These are phyloP conservation scores for Conopomorpha cramerella DNA, from an alignment of 1,140 invertebrate species.

Conservation along the genomic window DNA sequence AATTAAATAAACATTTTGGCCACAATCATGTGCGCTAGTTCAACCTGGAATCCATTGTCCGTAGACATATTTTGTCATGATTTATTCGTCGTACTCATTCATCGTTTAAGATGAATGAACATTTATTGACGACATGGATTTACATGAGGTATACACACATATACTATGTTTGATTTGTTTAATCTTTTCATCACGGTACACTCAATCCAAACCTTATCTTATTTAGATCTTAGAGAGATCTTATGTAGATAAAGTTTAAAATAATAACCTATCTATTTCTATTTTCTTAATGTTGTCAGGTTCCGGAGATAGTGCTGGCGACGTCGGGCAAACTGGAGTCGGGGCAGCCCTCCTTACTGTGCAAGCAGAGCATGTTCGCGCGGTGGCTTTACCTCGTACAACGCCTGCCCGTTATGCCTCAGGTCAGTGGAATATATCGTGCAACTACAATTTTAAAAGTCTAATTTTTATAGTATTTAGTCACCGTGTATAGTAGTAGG, in stretches of 20 bases:
- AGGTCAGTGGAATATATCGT: constrained; percentile 13
- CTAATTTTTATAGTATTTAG: too few species aligned
- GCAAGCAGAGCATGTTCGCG: constrained; percentile 78
- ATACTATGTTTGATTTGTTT: neutral
- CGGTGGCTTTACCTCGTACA: constrained; percentile 55
- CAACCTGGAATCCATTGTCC: too few species aligned
- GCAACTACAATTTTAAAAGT: too few species aligned
- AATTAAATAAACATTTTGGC: too few species aligned
- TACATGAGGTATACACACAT: neutral
- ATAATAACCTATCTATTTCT: neutral
- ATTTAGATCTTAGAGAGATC: too few species aligned
- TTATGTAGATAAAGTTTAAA: neutral
- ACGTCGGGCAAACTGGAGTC: constrained; percentile 79
- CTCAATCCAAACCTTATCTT: neutral
- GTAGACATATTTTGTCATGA: too few species aligned
- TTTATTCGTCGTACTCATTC: too few species aligned
- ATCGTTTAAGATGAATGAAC: too few species aligned
- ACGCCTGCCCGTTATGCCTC: constrained; percentile 17
- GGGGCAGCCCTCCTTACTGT: constrained; percentile 74
- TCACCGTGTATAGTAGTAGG: too few species aligned
- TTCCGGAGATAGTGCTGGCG: constrained; percentile 79
- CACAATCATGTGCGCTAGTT: too few species aligned
- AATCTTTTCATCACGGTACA: neutral
- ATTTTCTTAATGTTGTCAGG: constrained; percentile 14
- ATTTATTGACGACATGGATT: neutral